These are phyloP conservation scores for Heterodera filipjevi DNA, from an alignment of 2,888 invertebrate genomes.

Conservation along the genomic window DNA sequence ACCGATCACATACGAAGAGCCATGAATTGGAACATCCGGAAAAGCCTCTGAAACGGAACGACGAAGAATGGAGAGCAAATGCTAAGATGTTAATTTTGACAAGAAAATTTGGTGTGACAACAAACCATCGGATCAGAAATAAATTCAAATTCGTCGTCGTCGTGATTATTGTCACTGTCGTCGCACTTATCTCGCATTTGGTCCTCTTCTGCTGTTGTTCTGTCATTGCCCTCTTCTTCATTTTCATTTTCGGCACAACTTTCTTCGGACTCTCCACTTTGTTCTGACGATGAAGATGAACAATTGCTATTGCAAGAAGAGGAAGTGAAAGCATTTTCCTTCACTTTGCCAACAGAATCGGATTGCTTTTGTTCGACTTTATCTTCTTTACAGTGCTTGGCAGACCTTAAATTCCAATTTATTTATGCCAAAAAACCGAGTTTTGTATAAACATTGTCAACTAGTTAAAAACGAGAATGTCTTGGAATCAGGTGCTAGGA, in stretches of 20 bases:
- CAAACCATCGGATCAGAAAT: neutral
- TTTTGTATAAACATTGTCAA: no score
- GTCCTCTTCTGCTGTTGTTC: neutral
- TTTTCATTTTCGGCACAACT: neutral
- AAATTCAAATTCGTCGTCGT: neutral
- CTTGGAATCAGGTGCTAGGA: no score
- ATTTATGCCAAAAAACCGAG: neutral
- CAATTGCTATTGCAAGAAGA: neutral
- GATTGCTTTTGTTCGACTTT: neutral
- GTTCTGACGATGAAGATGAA: neutral
- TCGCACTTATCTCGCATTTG: no score
- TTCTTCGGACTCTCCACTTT: neutral
- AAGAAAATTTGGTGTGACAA: neutral
- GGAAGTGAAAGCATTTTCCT: neutral
- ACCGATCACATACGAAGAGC: constrained; percentile 14
- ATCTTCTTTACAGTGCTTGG: constrained; percentile 4
- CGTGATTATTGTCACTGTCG: neutral
- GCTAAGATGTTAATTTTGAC: neutral
- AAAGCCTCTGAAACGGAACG: constrained; percentile 9
- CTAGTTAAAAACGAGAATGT: no score
- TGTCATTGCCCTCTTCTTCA: neutral
- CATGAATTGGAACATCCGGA: neutral
- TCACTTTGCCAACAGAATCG: neutral
- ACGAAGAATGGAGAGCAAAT: neutral
- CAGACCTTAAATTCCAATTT: neutral